phyloP scores from a whole-genome alignment of 1,140 invertebrate genomes.

The Papilio xuthus region DNA sequence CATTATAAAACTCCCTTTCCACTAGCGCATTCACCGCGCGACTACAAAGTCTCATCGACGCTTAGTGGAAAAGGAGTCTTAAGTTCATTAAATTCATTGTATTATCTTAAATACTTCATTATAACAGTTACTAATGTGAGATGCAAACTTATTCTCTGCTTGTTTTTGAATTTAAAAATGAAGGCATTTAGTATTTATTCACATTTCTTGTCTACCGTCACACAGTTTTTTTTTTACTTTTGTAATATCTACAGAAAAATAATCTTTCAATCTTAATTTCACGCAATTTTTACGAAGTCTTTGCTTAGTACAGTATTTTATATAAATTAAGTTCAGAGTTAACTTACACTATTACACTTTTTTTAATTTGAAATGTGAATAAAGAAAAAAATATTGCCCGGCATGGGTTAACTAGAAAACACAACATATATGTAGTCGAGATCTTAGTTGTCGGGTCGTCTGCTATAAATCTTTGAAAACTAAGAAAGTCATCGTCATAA shows the following conservation, averaged over 20 bases:
- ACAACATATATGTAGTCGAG: constrained; percentile 41
- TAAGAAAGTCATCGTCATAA: neutral
- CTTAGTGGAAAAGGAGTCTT: neutral
- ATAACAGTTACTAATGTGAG: constrained; percentile 36
- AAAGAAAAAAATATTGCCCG: constrained; percentile 47
- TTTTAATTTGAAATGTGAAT: constrained; percentile 47
- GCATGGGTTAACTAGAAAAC: constrained; percentile 64
- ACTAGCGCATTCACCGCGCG: neutral
- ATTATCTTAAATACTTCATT: constrained; percentile 35
- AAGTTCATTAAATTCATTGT: constrained; percentile 28
- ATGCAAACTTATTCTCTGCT: constrained; percentile 15
- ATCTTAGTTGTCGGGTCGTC: neutral
- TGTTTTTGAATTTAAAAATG: constrained; percentile 50
- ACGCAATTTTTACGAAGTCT: neutral
- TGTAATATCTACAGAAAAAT: neutral
- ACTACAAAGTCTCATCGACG: neutral
- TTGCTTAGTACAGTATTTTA: no score
- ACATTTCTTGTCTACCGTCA: constrained; percentile 34
- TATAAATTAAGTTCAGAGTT: neutral
- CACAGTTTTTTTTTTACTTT: neutral
- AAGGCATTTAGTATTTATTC: constrained; percentile 65
- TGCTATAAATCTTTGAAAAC: neutral
- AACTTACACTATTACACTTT: neutral
- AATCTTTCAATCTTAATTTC: neutral
- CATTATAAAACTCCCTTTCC: constrained; percentile 19